Percentiles rank a stretch among this genome's conserved stretches.
phyloP scores from a whole-genome alignment of 2,888 invertebrate genomes.

The Xylophagus ater region DNA sequence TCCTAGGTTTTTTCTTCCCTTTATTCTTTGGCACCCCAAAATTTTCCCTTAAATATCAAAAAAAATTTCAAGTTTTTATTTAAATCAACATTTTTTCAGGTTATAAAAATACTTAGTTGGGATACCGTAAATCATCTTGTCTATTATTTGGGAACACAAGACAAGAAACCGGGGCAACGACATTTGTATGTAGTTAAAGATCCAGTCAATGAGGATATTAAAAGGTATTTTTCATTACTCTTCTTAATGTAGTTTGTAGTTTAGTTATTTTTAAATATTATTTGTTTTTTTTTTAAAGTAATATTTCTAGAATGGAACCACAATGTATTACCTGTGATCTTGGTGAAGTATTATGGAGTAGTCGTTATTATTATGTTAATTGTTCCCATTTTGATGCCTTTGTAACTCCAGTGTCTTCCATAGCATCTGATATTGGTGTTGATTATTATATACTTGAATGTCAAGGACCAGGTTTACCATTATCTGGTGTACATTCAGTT shows the following conservation, averaged over 20 bases:
- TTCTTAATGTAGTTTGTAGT: neutral
- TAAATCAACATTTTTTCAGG: constrained; percentile 27
- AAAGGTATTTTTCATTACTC: constrained; percentile 39
- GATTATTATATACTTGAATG: constrained; percentile 70
- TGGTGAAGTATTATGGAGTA: constrained; percentile 63
- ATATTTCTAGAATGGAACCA: constrained; percentile 47
- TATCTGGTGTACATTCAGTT: constrained; percentile 65
- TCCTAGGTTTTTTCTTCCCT: too few species aligned
- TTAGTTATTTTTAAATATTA: neutral
- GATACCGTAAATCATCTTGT: constrained; percentile 72
- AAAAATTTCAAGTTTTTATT: constrained; percentile 3
- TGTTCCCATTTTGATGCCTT: constrained; percentile 78
- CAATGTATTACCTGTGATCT: constrained; percentile 80
- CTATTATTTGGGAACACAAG: constrained; percentile 67
- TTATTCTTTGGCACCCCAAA: too few species aligned
- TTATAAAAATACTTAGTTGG: constrained; percentile 66
- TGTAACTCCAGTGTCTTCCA: constrained; percentile 46
- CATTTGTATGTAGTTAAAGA: constrained; percentile 81
- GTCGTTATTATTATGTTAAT: constrained; percentile 68
- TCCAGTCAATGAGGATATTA: constrained; percentile 54
- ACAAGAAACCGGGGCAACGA: constrained; percentile 70
- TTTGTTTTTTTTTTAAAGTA: neutral
- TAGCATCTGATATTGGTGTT: constrained; percentile 34
- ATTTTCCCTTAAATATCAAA: too few species aligned
- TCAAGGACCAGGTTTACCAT: constrained; percentile 82